These are phyloP conservation scores for Calameuta idolon DNA, from an alignment of 2,888 invertebrate species.

Conservation along the genomic window DNA sequence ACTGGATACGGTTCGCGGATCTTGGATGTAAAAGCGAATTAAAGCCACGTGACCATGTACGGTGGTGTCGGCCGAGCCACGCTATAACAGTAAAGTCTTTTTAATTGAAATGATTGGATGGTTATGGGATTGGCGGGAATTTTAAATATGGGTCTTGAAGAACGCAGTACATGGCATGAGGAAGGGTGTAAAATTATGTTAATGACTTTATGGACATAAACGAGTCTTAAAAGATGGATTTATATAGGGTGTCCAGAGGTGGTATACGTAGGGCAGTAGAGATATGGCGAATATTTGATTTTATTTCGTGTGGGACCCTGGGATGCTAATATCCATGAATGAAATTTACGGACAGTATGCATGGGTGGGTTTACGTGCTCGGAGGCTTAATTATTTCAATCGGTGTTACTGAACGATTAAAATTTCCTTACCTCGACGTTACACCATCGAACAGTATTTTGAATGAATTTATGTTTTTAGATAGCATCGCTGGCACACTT, in stretches of 20 bases:
- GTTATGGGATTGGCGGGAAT: background rate
- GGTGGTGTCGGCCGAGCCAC: background rate
- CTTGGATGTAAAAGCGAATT: background rate
- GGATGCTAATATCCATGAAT: background rate
- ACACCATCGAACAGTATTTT: conserved; percentile 13
- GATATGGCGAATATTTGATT: background rate
- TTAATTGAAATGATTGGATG: background rate
- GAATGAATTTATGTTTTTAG: conserved; percentile 18
- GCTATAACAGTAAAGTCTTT: background rate
- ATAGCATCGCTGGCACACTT: conserved; percentile 13
- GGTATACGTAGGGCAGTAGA: background rate
- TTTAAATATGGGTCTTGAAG: background rate
- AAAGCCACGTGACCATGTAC: background rate
- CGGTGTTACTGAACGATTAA: conserved; percentile 12
- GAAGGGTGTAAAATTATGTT: background rate
- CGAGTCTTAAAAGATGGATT: background rate
- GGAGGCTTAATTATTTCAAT: conserved; percentile 7
- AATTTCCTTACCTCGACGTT: conserved; percentile 15
- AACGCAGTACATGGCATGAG: background rate
- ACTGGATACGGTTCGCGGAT: background rate
- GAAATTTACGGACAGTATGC: conserved; percentile 13
- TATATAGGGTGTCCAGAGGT: background rate
- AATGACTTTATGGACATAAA: background rate
- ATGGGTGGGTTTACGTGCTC: background rate
- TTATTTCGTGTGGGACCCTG: background rate